Base-by-base conservation (phyloP, 2,113 vertebrate genomes). In the Hylia prasina region DNA sequence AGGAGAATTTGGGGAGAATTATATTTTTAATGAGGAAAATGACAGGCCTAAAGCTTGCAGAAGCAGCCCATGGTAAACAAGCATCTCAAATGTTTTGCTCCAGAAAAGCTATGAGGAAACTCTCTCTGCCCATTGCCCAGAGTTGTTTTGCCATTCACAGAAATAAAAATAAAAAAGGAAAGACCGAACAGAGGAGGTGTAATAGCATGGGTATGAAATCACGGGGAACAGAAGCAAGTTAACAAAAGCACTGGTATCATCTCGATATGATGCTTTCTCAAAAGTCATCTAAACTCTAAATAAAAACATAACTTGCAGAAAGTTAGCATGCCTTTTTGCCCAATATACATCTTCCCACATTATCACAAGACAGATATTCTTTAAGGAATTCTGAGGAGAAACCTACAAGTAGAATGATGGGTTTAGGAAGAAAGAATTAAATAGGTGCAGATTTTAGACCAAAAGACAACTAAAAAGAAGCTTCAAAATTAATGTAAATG, bases 291-390 rank as follows among this genome's bases (percentile, higher is more conserved):
- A 47, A 79, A 50, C 8, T 12, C 53, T 58, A 80, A 90, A 87
- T 79, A 85, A 82, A 93, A 85, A 57, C 8, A 22, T n/a, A 90
- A 86, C 42, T 93, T 70, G 51, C 37, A 93, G 54, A 77, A 93
- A 58, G 68, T 82, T 70, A 83, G 31, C 30, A 44, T 88, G 77
- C n/a, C 83, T 90, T 94, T 95, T 88, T 66, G 37, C 79, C 66
- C 3, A 0, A 33, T 42, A 69, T 40, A 54, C 47, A 58, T 91
- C 87, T 96, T 85, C 93, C 73, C 93, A 94, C 82, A 39, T 64
- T 19, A 88, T 96, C 87, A 95, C 91, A 96, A 80, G 87, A 90
- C 58, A 81, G 47, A 89, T 31, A 84, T 58, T 69, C 91, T 76
- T 82, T 61, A 44, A 79, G 66, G 63, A 94, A 47, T 35, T 66